Evolutionary conservation across 2,797 vertebrate genomes (phyloP).

Genomic region (Ctenopoma multispine): DNA sequence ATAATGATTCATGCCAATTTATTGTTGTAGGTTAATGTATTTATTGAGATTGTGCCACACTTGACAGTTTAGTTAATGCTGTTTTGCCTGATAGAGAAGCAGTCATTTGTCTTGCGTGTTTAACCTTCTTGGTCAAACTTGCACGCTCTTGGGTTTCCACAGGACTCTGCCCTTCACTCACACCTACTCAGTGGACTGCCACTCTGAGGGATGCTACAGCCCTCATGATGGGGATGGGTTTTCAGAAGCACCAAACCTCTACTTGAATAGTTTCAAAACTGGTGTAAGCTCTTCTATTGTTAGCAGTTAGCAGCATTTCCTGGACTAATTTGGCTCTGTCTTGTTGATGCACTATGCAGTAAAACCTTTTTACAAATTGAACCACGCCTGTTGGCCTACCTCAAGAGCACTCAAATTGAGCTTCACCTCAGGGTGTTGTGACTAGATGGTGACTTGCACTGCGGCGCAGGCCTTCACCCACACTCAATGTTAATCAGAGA

Average conservation of each 20-base stretch:
- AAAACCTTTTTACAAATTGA: not conserved
- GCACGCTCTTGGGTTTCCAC: constrained; percentile 67
- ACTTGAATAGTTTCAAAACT: constrained; percentile 37
- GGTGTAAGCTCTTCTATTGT: constrained; percentile 24
- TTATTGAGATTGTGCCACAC: constrained; percentile 50
- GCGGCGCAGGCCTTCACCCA: constrained; percentile 41
- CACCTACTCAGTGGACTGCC: constrained; percentile 22
- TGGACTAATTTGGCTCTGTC: constrained; percentile 22
- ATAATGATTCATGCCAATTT: constrained; percentile 35
- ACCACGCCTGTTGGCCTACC: constrained; percentile 49
- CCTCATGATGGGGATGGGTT: constrained; percentile 42
- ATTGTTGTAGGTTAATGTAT: constrained; percentile 7
- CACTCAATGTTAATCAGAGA: constrained; percentile 22
- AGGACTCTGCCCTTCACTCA: constrained; percentile 31
- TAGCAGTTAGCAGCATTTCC: constrained; percentile 21
- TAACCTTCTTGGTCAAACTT: constrained; percentile 6
- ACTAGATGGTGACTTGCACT: constrained; percentile 47
- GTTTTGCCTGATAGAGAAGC: constrained; percentile 30
- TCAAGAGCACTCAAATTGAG: constrained; percentile 44
- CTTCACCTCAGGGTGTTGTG: constrained; percentile 31
- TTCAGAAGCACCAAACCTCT: constrained; percentile 56
- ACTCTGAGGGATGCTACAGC: constrained; percentile 22
- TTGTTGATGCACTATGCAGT: constrained; percentile 24
- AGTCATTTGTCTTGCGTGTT: too few species aligned
- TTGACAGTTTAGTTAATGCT: constrained; percentile 20